Percentiles rank a stretch among this genome's conserved stretches.
Evolutionary conservation across 1,140 invertebrate species (phyloP).

Genomic region (Triops cancriformis): DNA sequence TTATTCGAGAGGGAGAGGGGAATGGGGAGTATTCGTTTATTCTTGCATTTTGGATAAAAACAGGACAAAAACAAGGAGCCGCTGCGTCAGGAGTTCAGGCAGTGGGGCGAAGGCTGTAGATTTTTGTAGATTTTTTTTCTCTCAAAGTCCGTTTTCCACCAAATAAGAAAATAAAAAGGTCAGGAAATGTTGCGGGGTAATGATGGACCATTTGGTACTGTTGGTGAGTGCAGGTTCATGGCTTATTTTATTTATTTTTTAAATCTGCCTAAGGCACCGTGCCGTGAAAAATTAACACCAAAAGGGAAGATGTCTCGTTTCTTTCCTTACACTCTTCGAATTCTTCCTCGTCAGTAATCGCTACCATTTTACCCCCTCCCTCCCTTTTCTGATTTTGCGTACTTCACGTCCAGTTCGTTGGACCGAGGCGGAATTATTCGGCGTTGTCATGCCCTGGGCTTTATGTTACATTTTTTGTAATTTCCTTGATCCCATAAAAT

Average conservation of each 20-base stretch:
- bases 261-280: background rate
- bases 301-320: background rate
- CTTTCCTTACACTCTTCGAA: background rate
- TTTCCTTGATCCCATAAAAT: constrained; percentile 2
- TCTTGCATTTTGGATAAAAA: background rate
- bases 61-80: background rate
- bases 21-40: constrained; percentile 3
- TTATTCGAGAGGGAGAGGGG: background rate
- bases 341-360: constrained; percentile 13
- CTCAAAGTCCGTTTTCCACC: background rate
- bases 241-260: constrained; percentile 11
- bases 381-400: constrained; percentile 2
- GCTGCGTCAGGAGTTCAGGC: background rate
- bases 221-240: background rate
- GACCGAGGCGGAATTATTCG: background rate
- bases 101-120: too few species aligned
- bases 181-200: background rate
- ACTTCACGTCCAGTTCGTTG: background rate
- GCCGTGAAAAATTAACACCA: constrained; percentile 7
- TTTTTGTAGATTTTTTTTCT: background rate
- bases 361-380: constrained; percentile 12
- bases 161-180: too few species aligned
- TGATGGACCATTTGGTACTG: background rate
- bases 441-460: constrained; percentile 11
- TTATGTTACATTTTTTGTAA: constrained; percentile 14